A percentile compares a stretch with the other conserved stretches of the same genome.
Evolutionary conservation across 1,140 invertebrate species (phyloP).

Genomic region (Lordiphosa clarofinis): DNA sequence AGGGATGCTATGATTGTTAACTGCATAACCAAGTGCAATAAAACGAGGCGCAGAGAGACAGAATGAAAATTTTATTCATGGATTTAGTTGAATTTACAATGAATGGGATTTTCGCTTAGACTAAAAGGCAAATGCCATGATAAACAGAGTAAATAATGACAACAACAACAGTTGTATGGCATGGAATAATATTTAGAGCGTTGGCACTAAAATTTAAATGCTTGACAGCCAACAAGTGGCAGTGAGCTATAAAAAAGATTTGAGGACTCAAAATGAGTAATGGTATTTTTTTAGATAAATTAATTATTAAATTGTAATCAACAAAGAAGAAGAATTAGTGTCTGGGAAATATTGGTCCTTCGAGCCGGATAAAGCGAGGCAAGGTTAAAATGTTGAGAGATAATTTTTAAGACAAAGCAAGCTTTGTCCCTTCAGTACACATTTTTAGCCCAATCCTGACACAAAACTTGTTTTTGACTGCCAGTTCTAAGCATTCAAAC

Average conservation of each 20-base stretch:
- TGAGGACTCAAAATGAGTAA: background rate
- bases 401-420: too few species aligned
- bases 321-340: too few species aligned
- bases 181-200: conserved; percentile 26
- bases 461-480: too few species aligned
- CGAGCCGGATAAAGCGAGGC: too few species aligned
- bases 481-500: conserved; percentile 34
- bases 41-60: conserved; percentile 49
- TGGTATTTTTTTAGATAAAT: too few species aligned
- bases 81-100: conserved; percentile 77
- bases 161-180: conserved; percentile 3
- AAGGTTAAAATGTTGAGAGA: too few species aligned
- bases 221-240: conserved; percentile 64
- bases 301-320: too few species aligned
- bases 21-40: conserved; percentile 68
- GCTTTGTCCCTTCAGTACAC: too few species aligned
- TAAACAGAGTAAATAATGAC: conserved; percentile 33
- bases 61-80: conserved; percentile 72
- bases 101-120: conserved; percentile 69
- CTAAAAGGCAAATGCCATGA: conserved; percentile 50
- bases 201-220: conserved; percentile 69
- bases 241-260: background rate
- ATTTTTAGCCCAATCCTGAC: too few species aligned
- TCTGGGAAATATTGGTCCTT: too few species aligned
- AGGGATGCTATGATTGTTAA: conserved; percentile 47